Evolutionary conservation across 1,140 invertebrate genomes (phyloP).

Genomic region (Drepana arcuata): DNA sequence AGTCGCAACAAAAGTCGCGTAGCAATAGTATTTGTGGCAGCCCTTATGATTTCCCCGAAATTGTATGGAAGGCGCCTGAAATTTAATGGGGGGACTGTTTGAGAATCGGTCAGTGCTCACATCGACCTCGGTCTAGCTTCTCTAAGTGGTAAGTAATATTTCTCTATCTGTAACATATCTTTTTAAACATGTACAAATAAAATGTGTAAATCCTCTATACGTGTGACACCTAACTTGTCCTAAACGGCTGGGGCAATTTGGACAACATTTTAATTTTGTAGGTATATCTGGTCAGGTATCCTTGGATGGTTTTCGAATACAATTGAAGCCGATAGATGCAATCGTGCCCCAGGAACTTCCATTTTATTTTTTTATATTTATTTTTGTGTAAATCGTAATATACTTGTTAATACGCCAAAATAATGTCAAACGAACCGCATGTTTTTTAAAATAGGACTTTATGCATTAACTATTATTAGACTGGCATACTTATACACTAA

Average conservation of each 20-base stretch:
- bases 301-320: neutral
- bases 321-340: neutral
- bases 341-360: neutral
- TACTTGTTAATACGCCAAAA: no score
- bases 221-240: no score
- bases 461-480: no score
- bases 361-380: neutral
- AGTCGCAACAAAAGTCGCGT: no score
- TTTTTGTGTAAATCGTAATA: no score
- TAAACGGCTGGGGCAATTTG: no score
- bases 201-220: no score
- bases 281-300: neutral
- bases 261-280: neutral
- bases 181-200: neutral
- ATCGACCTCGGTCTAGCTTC: slow-evolving; percentile 14
- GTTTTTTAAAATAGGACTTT: no score
- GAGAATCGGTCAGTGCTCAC: slow-evolving; percentile 9
- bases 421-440: no score
- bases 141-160: slow-evolving; percentile 12
- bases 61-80: neutral
- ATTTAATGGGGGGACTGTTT: slow-evolving; percentile 7
- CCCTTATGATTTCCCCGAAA: neutral
- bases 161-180: neutral
- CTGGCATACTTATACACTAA: no score
- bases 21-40: no score